Conservation (phyloP, 2,888 invertebrate species). For the Gastrophysa polygoni region DNA sequence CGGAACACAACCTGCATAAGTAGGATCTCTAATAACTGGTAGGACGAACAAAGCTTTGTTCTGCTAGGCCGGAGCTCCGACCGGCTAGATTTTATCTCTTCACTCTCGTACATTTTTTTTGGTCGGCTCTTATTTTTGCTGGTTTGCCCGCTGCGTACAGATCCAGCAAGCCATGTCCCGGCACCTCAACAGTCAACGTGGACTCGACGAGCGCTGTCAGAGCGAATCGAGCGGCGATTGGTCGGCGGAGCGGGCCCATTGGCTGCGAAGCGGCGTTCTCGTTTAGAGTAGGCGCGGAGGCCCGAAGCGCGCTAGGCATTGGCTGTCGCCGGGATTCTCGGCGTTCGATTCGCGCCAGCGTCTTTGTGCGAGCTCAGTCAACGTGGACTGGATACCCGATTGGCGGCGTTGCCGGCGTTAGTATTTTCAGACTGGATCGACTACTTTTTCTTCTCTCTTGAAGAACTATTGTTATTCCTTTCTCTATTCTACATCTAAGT, state of each 20-base stretch:
- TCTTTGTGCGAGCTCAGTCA: not conserved
- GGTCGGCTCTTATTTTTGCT: slow-evolving; percentile 60
- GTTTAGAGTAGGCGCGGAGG: slow-evolving; percentile 53
- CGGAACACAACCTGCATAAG: slow-evolving; percentile 53
- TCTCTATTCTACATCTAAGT: too few species aligned
- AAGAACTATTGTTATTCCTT: too few species aligned
- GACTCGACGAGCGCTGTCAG: slow-evolving; percentile 52
- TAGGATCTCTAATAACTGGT: slow-evolving; percentile 55
- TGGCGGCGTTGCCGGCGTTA: slow-evolving; percentile 41
- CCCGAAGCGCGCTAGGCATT: slow-evolving; percentile 23
- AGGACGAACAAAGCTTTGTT: slow-evolving; percentile 56
- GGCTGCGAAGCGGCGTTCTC: slow-evolving; percentile 47
- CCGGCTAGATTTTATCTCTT: slow-evolving; percentile 59
- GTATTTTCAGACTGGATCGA: slow-evolving; percentile 48
- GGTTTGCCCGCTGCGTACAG: slow-evolving; percentile 59
- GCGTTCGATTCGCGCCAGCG: too few species aligned
- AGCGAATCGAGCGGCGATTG: slow-evolving; percentile 49
- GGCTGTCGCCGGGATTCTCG: slow-evolving; percentile 9
- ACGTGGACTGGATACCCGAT: slow-evolving; percentile 22
- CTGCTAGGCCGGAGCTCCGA: slow-evolving; percentile 54
- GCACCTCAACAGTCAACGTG: slow-evolving; percentile 59
- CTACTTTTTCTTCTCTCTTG: too few species aligned
- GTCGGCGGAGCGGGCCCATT: slow-evolving; percentile 40
- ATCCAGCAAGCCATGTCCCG: slow-evolving; percentile 57
- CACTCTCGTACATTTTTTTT: slow-evolving; percentile 58